phyloP scores from a whole-genome alignment of 2,888 invertebrate species.

The Brachyptera risi region DNA sequence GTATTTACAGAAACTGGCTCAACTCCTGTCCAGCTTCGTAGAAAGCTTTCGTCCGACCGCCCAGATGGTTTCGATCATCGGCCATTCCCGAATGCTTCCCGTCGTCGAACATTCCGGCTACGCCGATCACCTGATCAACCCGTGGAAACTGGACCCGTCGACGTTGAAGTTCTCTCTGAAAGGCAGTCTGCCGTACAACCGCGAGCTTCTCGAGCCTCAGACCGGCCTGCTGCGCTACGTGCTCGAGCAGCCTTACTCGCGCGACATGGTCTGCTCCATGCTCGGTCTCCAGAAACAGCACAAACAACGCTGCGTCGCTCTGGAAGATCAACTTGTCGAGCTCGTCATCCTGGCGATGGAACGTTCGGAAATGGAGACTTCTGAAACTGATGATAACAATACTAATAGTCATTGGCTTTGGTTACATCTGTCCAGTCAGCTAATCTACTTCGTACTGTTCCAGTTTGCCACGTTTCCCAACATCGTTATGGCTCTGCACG shows the following conservation, averaged over 20 bases:
- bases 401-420: conserved; percentile 74
- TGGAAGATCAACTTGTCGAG: conserved; percentile 91
- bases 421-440: conserved; percentile 89
- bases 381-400: conserved; percentile 54
- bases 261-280: conserved; percentile 95
- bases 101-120: conserved; percentile 89
- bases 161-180: conserved; percentile 68
- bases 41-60: conserved; percentile 91
- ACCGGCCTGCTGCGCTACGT: conserved; percentile 83
- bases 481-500: conserved; percentile 84
- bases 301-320: conserved; percentile 62
- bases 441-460: conserved; percentile 91
- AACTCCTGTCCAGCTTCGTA: conserved; percentile 80
- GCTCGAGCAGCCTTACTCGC: conserved; percentile 89
- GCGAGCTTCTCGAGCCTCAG: conserved; percentile 84
- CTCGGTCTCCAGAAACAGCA: conserved; percentile 87
- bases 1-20: conserved; percentile 69
- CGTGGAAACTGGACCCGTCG: conserved; percentile 87
- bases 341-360: conserved; percentile 90
- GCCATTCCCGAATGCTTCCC: conserved; percentile 86
- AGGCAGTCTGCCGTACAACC: conserved; percentile 83
- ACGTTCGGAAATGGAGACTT: conserved; percentile 63
- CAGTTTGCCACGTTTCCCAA: conserved; percentile 92
- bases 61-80: conserved; percentile 93
- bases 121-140: conserved; percentile 83